Conservation (phyloP, 30 jellyfish, hydroid and myxozoan genomes). For the Chironex yamaguchii region DNA sequence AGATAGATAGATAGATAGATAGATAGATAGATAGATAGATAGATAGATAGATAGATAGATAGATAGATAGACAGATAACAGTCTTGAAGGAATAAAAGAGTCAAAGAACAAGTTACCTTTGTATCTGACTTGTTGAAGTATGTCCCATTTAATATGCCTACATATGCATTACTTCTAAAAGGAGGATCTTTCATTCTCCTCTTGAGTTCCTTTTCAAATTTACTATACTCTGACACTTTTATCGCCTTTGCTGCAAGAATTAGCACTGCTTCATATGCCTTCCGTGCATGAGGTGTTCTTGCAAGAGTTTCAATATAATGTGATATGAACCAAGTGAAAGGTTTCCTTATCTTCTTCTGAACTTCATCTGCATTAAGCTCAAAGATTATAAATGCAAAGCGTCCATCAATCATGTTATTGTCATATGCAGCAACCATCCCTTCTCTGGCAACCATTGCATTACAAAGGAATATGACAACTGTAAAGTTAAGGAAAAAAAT, state of each 20-base stretch:
- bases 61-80: too few relatives aligned
- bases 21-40: too few relatives aligned
- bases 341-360: neutral
- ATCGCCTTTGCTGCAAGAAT: conserved; percentile 18
- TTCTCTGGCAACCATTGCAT: conserved; percentile 51
- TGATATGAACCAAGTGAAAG: conserved; percentile 64
- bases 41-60: too few relatives aligned
- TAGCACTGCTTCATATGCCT: conserved; percentile 47
- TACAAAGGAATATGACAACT: conserved; percentile 61
- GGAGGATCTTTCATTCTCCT: neutral
- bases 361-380: conserved; percentile 17
- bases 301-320: neutral
- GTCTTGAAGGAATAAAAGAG: neutral
- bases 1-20: too few relatives aligned
- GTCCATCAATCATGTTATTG: conserved; percentile 64
- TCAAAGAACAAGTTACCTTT: neutral
- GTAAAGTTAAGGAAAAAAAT: neutral
- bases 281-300: neutral
- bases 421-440: conserved; percentile 44
- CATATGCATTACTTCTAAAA: neutral
- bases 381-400: conserved; percentile 35
- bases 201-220: neutral
- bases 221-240: neutral
- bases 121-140: neutral
- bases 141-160: neutral